phyloP scores from a whole-genome alignment of 2,888 invertebrate species.

The Eupithecia abbreviata region DNA sequence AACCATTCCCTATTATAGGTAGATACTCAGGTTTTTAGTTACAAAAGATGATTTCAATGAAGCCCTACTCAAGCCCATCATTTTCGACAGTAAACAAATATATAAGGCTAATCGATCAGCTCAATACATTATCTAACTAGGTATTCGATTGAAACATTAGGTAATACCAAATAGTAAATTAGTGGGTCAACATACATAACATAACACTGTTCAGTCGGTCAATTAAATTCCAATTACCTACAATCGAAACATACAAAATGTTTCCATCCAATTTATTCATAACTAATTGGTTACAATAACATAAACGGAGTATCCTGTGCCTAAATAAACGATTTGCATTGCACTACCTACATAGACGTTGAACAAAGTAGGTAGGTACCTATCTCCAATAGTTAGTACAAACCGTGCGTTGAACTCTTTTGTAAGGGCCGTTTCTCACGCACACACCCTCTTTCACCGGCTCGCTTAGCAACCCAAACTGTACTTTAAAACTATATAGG shows the following conservation, averaged over 20 bases:
- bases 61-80: too few relatives aligned
- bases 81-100: too few relatives aligned
- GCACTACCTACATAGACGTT: slow-evolving; percentile 48
- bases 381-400: slow-evolving; percentile 50
- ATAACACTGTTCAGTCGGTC: neutral
- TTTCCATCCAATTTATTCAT: neutral
- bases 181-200: neutral
- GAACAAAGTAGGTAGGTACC: slow-evolving; percentile 4
- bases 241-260: neutral
- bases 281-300: neutral
- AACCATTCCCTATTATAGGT: too few relatives aligned
- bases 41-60: neutral
- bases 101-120: too few relatives aligned
- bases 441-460: slow-evolving; percentile 57
- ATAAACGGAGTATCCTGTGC: slow-evolving; percentile 49
- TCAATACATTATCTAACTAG: neutral
- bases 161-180: neutral
- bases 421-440: slow-evolving; percentile 75
- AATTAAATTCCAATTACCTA: slow-evolving; percentile 8
- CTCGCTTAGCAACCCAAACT: slow-evolving; percentile 52
- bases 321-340: slow-evolving; percentile 65
- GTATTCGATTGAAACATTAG: neutral
- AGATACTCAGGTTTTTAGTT: neutral
- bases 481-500: slow-evolving; percentile 55
- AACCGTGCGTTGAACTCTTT: slow-evolving; percentile 83